Percentiles rank a stretch among this genome's conserved stretches.
These are phyloP conservation scores for Argya squamiceps DNA, from an alignment of 2,797 vertebrate genomes.

Conservation along the genomic window DNA sequence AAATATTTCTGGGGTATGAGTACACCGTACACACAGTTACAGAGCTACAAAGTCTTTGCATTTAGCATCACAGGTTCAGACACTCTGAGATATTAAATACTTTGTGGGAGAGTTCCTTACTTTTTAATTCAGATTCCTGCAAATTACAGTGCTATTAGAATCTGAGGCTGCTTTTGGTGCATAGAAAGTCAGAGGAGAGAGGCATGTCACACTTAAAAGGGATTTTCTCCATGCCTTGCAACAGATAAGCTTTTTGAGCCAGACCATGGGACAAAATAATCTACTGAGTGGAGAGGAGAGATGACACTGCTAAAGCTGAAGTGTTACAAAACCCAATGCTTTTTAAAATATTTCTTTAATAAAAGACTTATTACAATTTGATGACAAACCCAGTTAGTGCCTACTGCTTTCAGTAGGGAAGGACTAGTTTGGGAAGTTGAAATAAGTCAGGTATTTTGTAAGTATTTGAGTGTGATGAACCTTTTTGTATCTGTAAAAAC, in stretches of 20 bases:
- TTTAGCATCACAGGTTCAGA: background rate
- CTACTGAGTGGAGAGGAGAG: background rate
- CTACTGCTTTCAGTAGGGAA: background rate
- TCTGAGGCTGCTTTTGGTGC: background rate
- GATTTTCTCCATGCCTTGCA: background rate
- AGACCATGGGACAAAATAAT: background rate
- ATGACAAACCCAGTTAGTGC: background rate
- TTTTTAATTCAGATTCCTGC: background rate
- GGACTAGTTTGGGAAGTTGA: background rate
- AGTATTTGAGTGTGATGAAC: background rate
- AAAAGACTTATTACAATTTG: background rate
- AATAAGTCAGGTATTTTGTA: background rate
- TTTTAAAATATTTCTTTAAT: background rate
- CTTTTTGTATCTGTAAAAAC: background rate
- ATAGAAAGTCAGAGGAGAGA: background rate
- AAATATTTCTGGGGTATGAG: background rate
- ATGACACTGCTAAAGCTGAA: background rate
- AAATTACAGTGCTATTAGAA: background rate
- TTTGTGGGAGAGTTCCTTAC: background rate
- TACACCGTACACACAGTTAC: background rate
- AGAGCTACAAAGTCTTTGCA: background rate
- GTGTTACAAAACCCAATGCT: rapidly evolving
- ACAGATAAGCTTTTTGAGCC: background rate
- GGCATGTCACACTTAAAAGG: background rate
- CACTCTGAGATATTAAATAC: background rate